Base-by-base conservation (phyloP, 2,113 vertebrate genomes). In the Prietella phreatophila region DNA sequence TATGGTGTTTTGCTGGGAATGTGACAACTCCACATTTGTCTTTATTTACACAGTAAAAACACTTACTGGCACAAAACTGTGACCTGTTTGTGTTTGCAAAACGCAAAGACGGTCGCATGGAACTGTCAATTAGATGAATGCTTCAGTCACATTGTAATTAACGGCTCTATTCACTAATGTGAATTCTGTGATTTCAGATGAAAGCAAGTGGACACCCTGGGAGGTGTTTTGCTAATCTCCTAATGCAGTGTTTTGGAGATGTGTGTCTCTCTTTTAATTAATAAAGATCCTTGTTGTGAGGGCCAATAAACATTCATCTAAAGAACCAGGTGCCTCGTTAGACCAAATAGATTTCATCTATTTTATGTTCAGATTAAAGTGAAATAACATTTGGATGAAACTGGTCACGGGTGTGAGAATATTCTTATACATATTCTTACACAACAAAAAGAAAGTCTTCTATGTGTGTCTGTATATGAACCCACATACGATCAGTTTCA, bases 81-180 rank as follows among this genome's bases (percentile, higher is more conserved):
- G 22, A 82, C 33, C 80, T 61, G 80, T 61, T 10, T 39, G 1
- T 82, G 56, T 82, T 82, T 82, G 33, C 56, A 60, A 20, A 82
- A 61, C 36, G 55, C 33, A 60, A 60, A 39, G 56, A 39, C 10
- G 4, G 55, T 82, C 56, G 39, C 33, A 82, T 39, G 33, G 55
- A 82, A 13, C 19, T 82, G 56, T 82, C 80, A 61, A 42, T 82
- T 39, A 39, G 56, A 61, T 82, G 20, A 61, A 82, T 5, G 56
- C 56, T 61, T 39, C 33, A 39, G 56, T 82, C 56, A 2, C 33
- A 25, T 61, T 82, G 33, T 61, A 82, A 82, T 82, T 82, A 82
- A 60, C 9, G 79, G 53, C 56, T 14, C 58, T 39, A 13, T 82
- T 82, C 80, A 60, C 79, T 17, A 60, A 25, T 22, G 55, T 11